phyloP scores from a whole-genome alignment of 1,140 invertebrate genomes.

The Melitaea cinxia region DNA sequence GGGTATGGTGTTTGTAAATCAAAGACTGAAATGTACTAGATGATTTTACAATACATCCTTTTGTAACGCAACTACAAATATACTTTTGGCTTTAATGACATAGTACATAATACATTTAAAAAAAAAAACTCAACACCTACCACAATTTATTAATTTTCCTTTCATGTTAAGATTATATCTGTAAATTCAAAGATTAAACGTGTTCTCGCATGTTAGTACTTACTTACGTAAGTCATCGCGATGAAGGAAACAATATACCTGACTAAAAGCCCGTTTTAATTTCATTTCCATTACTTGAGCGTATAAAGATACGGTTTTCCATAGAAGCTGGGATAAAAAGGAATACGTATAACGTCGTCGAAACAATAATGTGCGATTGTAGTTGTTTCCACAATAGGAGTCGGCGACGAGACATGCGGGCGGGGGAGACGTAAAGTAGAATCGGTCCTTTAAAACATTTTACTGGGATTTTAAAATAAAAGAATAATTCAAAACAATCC shows the following conservation, averaged over 20 bases:
- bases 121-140: neutral
- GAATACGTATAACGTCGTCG: slow-evolving; percentile 56
- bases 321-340: slow-evolving; percentile 69
- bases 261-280: slow-evolving; percentile 71
- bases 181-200: neutral
- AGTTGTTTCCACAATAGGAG: slow-evolving; percentile 72
- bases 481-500: slow-evolving; percentile 39
- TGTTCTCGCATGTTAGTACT: neutral
- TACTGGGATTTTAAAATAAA: slow-evolving; percentile 68
- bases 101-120: neutral
- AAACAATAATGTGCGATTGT: slow-evolving; percentile 80
- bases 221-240: slow-evolving; percentile 31
- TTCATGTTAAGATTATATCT: neutral
- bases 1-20: no score
- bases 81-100: neutral
- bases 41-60: no score
- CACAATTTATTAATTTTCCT: neutral
- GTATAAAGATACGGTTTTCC: slow-evolving; percentile 67
- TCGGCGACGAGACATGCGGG: slow-evolving; percentile 58
- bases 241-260: slow-evolving; percentile 49
- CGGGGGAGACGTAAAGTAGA: slow-evolving; percentile 61
- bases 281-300: slow-evolving; percentile 69
- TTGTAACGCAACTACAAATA: neutral
- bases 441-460: slow-evolving; percentile 80
- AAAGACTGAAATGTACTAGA: no score